Evolutionary conservation across 2,888 invertebrate species (phyloP), one percentile per base, ranked within the genome.

Genomic region (Acanthopleura granulata): DNA sequence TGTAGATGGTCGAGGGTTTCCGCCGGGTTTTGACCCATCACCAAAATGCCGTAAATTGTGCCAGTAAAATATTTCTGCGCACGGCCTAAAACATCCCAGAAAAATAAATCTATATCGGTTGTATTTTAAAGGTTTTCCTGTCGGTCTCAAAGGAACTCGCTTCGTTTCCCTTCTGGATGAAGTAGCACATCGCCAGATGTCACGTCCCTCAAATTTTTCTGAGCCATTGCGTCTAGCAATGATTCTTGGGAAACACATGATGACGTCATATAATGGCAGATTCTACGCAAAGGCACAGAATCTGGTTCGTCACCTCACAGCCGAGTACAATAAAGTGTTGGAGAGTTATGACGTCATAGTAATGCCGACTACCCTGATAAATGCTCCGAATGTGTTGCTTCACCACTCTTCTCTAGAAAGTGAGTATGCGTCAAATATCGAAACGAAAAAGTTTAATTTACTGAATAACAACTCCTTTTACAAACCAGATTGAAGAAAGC

Each of bases 331-430:
- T 61, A 73, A 80, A 16, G 79, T 77, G 14, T 78, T 87, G 62
- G 70, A 76, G 27, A 75, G 79, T 29, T 84, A 80, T 76, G 86
- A 87, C 70, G 84, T 85, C 66, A 74, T 87, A 14, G 75, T 87
- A 14, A 83, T 86, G 84, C 86, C 87, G 18, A 87, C 87, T 30
- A 50, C 25, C 27, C 16, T 27, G 27, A 25, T 11, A 25, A 69
- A 3, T 18, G 27, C 30, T 6, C 27, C 69, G 1, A 30, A 29
- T 16, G 25, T 29, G 25, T 25, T 18, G 30, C 27, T 16, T 69
- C n/a, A n/a, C 3, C 4, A 69, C 18, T 25, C 30, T 9, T 69
- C 69, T 18, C 4, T 30, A 3, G 69, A 3, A 3, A 14, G 69
- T 69, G 15, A 75, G 40, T 9, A 9, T 40, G 40, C n/a, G n/a